Percentiles rank a stretch among this genome's conserved stretches.
These are phyloP conservation scores for Drosophila subobscura DNA, from an alignment of 1,140 invertebrate genomes.

Conservation along the genomic window DNA sequence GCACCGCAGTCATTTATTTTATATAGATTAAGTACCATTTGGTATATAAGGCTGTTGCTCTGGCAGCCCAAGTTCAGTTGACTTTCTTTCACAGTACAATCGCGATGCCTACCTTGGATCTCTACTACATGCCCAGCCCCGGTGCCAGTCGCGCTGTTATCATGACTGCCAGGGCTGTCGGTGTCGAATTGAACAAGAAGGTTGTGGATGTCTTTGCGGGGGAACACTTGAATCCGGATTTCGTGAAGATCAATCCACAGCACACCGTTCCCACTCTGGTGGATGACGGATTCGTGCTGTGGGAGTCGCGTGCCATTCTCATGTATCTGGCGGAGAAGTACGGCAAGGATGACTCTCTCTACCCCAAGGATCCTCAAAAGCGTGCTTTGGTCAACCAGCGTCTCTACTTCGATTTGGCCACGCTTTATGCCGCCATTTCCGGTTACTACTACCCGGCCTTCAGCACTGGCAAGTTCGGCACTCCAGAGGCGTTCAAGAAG, in stretches of 20 bases:
- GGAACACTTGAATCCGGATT: conserved; percentile 89
- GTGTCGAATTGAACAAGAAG: conserved; percentile 89
- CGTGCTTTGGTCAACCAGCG: conserved; percentile 89
- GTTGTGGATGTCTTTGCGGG: conserved; percentile 86
- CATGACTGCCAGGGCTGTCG: conserved; percentile 88
- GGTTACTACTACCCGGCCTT: conserved; percentile 88
- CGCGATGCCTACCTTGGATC: conserved; percentile 58
- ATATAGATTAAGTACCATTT: neutral
- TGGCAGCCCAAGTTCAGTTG: conserved; percentile 33
- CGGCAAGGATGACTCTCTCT: conserved; percentile 86
- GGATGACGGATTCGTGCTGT: conserved; percentile 87
- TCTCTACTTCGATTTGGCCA: conserved; percentile 89
- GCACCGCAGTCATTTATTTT: too few species aligned
- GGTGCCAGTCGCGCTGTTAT: conserved; percentile 88
- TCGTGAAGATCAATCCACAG: conserved; percentile 85
- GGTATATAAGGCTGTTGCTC: conserved; percentile 9
- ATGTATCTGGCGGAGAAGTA: conserved; percentile 88
- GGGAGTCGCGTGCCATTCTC: conserved; percentile 90
- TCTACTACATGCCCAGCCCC: conserved; percentile 88
- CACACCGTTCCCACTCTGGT: conserved; percentile 88
- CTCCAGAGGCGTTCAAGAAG: conserved; percentile 87
- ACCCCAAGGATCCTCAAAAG: conserved; percentile 87
- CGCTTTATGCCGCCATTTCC: conserved; percentile 86
- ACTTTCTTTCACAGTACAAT: neutral
- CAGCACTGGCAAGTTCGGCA: conserved; percentile 85